A percentile compares a stretch with the other conserved stretches of the same genome.
Evolutionary conservation across 2,888 invertebrate species (phyloP).

Genomic region (Junonia oenone): DNA sequence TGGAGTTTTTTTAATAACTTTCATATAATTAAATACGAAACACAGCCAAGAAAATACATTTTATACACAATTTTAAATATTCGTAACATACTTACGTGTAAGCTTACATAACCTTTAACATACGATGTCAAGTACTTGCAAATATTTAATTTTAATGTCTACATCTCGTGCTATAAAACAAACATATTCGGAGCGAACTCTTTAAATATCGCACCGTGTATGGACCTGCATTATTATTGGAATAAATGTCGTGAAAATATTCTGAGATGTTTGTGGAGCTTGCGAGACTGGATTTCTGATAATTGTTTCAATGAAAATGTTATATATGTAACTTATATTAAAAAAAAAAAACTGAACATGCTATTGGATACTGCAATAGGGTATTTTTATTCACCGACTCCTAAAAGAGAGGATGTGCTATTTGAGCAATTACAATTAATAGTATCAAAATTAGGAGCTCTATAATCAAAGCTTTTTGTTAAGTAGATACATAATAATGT

Average conservation of each 20-base stretch:
- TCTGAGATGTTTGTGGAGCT: not conserved
- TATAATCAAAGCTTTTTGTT: too few relatives aligned
- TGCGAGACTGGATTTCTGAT: not conserved
- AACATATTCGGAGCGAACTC: not conserved
- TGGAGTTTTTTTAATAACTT: not conserved
- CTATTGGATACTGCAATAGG: too few relatives aligned
- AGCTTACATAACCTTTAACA: not conserved
- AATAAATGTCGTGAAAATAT: not conserved
- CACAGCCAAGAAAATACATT: not conserved
- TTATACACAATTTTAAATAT: not conserved
- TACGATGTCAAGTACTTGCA: not conserved
- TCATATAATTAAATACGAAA: not conserved
- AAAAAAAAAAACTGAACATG: too few relatives aligned
- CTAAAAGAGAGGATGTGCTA: too few relatives aligned
- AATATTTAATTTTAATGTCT: not conserved
- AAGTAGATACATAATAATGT: too few relatives aligned
- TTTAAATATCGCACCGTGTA: not conserved
- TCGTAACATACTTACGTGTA: not conserved
- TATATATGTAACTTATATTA: too few relatives aligned
- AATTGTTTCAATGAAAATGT: not conserved
- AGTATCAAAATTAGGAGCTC: too few relatives aligned
- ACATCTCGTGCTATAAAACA: not conserved
- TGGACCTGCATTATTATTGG: not conserved
- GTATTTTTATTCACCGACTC: too few relatives aligned
- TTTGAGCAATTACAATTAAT: too few relatives aligned